Evolutionary conservation across 2,797 vertebrate species (phyloP).

Genomic region (Geotrypetes seraphini): DNA sequence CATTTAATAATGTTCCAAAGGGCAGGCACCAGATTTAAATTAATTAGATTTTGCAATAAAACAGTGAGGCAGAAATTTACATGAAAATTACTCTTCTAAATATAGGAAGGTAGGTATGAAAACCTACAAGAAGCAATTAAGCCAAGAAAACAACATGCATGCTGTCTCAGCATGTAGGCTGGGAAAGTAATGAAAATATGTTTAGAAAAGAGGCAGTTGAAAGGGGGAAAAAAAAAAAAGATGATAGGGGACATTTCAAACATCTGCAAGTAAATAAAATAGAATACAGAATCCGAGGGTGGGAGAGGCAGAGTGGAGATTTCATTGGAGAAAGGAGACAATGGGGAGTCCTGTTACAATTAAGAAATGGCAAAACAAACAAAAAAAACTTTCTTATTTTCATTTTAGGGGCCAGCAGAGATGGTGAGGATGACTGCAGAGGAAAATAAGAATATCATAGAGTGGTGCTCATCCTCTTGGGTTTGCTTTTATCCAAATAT

Average conservation of each 20-base stretch:
- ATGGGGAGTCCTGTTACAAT: slow-evolving; percentile 9
- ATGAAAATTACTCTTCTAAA: slow-evolving; percentile 16
- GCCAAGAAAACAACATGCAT: slow-evolving; percentile 4
- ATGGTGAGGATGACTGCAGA: not conserved
- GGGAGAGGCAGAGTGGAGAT: slow-evolving; percentile 13
- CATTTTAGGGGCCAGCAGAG: not conserved
- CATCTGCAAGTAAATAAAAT: slow-evolving; percentile 18
- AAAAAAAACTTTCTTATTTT: no score
- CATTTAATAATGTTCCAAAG: slow-evolving; percentile 26
- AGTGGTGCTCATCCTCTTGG: no score
- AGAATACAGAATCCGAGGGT: slow-evolving; percentile 16
- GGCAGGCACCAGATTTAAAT: slow-evolving; percentile 29
- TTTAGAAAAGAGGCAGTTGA: slow-evolving; percentile 8
- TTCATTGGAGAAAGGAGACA: slow-evolving; percentile 12
- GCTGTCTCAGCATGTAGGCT: slow-evolving; percentile 5
- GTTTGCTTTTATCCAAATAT: no score
- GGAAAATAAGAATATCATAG: no score
- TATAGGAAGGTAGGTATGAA: slow-evolving; percentile 2
- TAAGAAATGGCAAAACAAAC: no score
- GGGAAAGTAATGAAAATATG: slow-evolving; percentile 10
- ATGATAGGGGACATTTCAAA: not conserved
- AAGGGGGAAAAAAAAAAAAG: slow-evolving; percentile 5
- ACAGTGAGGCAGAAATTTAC: slow-evolving; percentile 22
- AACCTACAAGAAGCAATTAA: slow-evolving; percentile 13
- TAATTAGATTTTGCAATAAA: slow-evolving; percentile 27